Conservation (phyloP, 2,797 vertebrate genomes). For the Carapus acus region DNA sequence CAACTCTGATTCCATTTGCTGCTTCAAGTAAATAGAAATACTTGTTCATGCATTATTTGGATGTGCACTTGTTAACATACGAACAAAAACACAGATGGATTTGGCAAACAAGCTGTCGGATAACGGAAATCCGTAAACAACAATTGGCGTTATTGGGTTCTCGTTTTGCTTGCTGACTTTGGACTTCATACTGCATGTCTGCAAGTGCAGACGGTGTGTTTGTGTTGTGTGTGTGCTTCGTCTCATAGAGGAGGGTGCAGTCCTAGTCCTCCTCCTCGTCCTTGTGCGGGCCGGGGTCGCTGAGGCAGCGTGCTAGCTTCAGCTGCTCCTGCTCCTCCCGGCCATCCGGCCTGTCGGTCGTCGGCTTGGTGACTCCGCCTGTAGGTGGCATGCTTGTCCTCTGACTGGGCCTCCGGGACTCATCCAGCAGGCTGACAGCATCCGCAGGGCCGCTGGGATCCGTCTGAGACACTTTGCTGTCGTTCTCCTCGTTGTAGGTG, state of each 20-base stretch:
- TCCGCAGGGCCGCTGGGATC: slow-evolving; percentile 20
- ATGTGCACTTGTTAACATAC: slow-evolving; percentile 18
- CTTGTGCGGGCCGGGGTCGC: slow-evolving; percentile 80
- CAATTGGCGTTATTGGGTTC: not conserved
- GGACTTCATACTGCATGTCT: not conserved
- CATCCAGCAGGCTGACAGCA: slow-evolving; percentile 20
- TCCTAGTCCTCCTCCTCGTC: slow-evolving; percentile 68
- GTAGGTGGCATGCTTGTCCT: slow-evolving; percentile 5
- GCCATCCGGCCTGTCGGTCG: slow-evolving; percentile 42
- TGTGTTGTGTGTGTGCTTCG: slow-evolving; percentile 19
- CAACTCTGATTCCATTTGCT: not conserved
- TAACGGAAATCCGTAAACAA: slow-evolving; percentile 3
- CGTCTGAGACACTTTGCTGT: slow-evolving; percentile 4
- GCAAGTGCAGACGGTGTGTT: too few relatives aligned
- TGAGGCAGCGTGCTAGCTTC: slow-evolving; percentile 78
- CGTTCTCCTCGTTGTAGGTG: slow-evolving; percentile 43
- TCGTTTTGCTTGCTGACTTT: slow-evolving; percentile 14
- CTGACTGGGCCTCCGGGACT: slow-evolving; percentile 22
- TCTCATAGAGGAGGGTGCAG: slow-evolving; percentile 59
- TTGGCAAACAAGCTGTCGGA: not conserved
- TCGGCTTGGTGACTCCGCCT: not conserved
- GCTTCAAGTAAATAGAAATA: slow-evolving; percentile 16
- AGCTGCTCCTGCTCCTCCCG: slow-evolving; percentile 70
- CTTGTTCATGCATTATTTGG: slow-evolving; percentile 5
- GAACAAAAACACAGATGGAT: slow-evolving; percentile 2